Evolutionary conservation across 2,113 vertebrate genomes (phyloP), one percentile per base, ranked within the genome.

Genomic region (Choloepus hoffmanni): DNA sequence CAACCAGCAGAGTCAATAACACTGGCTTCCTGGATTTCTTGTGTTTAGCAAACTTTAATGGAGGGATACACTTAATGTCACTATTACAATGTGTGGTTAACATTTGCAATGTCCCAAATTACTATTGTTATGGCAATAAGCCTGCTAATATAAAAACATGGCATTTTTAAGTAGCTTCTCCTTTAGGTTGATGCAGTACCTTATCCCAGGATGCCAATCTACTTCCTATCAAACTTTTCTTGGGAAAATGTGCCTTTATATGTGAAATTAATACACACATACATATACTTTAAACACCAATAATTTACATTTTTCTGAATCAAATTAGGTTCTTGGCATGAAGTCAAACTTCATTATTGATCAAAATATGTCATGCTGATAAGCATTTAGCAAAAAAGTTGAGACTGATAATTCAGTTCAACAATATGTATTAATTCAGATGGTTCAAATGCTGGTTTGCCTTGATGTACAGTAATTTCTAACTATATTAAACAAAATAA

Each of bases 401-500:
- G 8, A 85, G 21, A 58, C 36, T 43, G 40, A 79, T 63, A 76
- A 45, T 0, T 77, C 58, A 89, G 8, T 94, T 85, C 70, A 86
- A 63, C 76, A 83, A 68, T 48, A 89, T 58, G 23, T 79, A 84
- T 4, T 82, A 73, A 74, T 33, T 79, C 83, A 83, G 12, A 94
- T 85, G 28, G 45, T 87, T 30, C 76, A 87, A 63, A 50, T 62
- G 63, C 72, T 84, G 40, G 15, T 89, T 93, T 94, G 36, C 36
- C 73, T 88, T 62, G 7, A 78, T 84, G 92, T 83, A 70, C 5
- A 58, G 40, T 67, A 86, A 83, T 70, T 68, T 83, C 43, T n/a
- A 92, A 72, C 33, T 89, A 72, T 30, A 74, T 18, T 65, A 85
- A 94, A 94, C 15, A 53, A 55, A 93, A 81, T 28, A 85, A 86